A percentile compares a stretch with the other conserved stretches of the same genome.
These are phyloP conservation scores for Dasyornis broadbenti DNA, from an alignment of 2,113 vertebrate genomes.

Conservation along the genomic window DNA sequence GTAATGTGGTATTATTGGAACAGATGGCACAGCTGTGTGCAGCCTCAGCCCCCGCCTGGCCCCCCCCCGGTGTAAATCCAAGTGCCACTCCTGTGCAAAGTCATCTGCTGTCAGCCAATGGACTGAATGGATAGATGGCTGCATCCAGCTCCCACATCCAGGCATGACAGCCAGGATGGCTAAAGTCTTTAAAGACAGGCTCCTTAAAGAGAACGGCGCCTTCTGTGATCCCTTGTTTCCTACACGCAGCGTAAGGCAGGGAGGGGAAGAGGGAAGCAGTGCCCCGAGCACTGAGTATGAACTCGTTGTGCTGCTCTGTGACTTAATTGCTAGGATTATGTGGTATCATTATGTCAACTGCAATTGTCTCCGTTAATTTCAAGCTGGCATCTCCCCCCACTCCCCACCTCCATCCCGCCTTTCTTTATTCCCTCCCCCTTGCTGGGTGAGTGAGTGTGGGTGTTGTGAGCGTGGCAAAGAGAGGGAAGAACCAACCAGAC, in stretches of 20 bases:
- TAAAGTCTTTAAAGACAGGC: neutral
- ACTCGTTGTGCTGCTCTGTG: neutral
- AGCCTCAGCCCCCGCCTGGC: conserved; percentile 17
- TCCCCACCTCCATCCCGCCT: neutral
- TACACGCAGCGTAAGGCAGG: fast-evolving
- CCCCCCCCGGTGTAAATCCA: conserved; percentile 68
- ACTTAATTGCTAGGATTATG: conserved; percentile 48
- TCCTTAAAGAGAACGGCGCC: conserved; percentile 12
- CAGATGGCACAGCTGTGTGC: conserved; percentile 80
- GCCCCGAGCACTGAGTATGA: neutral
- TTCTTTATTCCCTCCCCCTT: neutral
- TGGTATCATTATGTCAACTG: conserved; percentile 21
- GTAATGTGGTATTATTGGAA: conserved; percentile 79
- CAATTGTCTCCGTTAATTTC: conserved; percentile 15
- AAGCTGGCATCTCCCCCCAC: neutral
- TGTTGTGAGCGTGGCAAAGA: neutral
- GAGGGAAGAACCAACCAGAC: neutral
- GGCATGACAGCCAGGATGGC: neutral
- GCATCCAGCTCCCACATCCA: neutral
- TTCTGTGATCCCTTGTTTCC: neutral
- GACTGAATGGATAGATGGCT: conserved; percentile 65
- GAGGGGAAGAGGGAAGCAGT: neutral
- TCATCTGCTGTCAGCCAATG: conserved; percentile 69
- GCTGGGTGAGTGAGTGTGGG: neutral
- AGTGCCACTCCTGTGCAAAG: conserved; percentile 69